phyloP scores from a whole-genome alignment of 2,113 vertebrate species.

The Telmatochromis sp. region DNA sequence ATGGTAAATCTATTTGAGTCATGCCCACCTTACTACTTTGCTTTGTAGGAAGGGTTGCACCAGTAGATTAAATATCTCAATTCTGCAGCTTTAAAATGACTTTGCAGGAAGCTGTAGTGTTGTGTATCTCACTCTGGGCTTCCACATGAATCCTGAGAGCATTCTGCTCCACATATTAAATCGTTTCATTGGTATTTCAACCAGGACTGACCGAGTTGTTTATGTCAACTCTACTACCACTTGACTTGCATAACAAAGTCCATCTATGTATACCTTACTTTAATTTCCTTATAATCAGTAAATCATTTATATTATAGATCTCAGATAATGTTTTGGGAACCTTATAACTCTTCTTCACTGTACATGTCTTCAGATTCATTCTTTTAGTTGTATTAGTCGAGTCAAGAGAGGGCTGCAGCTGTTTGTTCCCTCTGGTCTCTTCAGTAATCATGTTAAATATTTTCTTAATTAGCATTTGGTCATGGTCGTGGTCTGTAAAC shows the following conservation, averaged over 20 bases:
- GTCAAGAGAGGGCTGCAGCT: neutral
- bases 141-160: neutral
- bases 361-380: neutral
- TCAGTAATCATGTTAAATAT: neutral
- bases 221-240: neutral
- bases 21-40: neutral
- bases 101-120: neutral
- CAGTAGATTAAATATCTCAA: neutral
- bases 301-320: neutral
- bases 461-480: neutral
- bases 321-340: neutral
- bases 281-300: neutral
- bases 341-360: neutral
- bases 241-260: neutral
- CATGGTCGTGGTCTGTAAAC: neutral
- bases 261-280: neutral
- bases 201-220: neutral
- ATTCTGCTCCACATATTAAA: neutral
- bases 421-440: neutral
- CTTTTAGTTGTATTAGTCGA: neutral
- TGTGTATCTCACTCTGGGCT: neutral
- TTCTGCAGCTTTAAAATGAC: neutral
- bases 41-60: neutral
- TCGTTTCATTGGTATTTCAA: neutral
- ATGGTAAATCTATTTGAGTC: neutral